Evolutionary conservation across 2,888 invertebrate genomes (phyloP), one percentile per base, ranked within the genome.

Genomic region (Ophioninae sp.): DNA sequence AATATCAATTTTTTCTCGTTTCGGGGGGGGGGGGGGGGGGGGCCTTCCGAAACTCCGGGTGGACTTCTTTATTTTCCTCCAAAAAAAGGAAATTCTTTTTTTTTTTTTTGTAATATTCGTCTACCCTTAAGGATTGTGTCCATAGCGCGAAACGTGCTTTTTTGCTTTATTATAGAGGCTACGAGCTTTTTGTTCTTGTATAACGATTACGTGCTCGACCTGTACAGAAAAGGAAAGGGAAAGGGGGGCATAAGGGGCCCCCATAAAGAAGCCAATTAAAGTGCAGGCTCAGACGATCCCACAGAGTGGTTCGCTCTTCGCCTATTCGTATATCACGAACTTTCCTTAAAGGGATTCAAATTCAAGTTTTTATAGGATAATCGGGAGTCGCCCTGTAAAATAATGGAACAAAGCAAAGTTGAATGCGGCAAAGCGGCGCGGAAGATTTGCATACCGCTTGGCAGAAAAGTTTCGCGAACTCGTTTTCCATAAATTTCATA

Each of bases 241-340:
- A 30, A 64, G 68, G 61, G 63, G 61, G 69, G n/a, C 39, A 56
- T 30, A 30, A 30, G 30, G 30, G 30, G 41, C 44, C 37, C 74
- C 61, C 44, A 74, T 73, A 68, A 75, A 83, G 78, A 78, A 80
- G 72, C 80, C 82, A 82, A 82, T 84, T 85, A 82, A 77, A 51
- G 71, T 80, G 79, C 30, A 44, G 37, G 20, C 61, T 72, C 77
- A 81, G 76, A 73, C 51, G 44, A 51, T 63, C 61, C 23, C 61
- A 75, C 75, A 58, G 20, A 81, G 39, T 68, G 56, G 72, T 61
- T 74, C 65, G 61, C 44, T 10, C 6, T n/a, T 9, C 17, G n/a
- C 13, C 44, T 63, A 63, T 63, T 63, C 37, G 39, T 41, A 13
- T 41, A 10, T 39, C 13, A 20, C 13, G 23, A 69, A 69, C 56